These are phyloP conservation scores for Microctenopoma steveboyesi DNA, from an alignment of 2,797 vertebrate genomes.

Conservation along the genomic window DNA sequence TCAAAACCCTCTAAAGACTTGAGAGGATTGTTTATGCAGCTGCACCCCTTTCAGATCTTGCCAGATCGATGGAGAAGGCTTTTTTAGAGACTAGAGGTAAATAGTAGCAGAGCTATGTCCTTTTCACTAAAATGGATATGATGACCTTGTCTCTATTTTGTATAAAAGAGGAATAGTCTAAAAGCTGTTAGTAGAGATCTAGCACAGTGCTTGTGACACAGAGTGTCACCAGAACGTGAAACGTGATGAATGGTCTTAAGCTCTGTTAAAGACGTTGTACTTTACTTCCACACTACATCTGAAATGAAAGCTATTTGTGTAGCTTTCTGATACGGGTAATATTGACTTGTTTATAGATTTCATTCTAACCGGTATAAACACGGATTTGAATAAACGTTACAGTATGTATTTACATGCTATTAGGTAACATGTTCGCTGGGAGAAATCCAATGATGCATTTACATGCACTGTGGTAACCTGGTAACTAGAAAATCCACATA, in stretches of 20 bases:
- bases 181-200: conserved; percentile 10
- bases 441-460: too few relatives aligned
- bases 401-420: conserved; percentile 15
- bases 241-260: conserved; percentile 9
- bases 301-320: conserved; percentile 17
- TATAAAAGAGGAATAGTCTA: conserved; percentile 24
- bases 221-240: background rate
- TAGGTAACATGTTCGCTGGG: too few relatives aligned
- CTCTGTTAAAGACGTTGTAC: background rate
- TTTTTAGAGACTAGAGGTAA: conserved; percentile 58
- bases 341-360: conserved; percentile 11
- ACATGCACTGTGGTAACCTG: too few relatives aligned
- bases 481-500: too few relatives aligned
- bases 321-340: conserved; percentile 2
- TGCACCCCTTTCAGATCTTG: conserved; percentile 65
- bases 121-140: conserved; percentile 24
- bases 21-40: conserved; percentile 77
- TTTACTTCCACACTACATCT: conserved; percentile 1
- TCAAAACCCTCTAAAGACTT: conserved; percentile 75
- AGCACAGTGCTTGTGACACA: conserved; percentile 7
- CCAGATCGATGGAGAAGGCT: conserved; percentile 55
- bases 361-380: background rate
- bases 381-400: conserved; percentile 9
- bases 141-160: conserved; percentile 29
- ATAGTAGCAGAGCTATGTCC: conserved; percentile 36